A percentile compares a stretch with the other conserved stretches of the same genome.
These are phyloP conservation scores for Rhabdomys dilectus DNA, from an alignment of 2,113 vertebrate species.

Conservation along the genomic window DNA sequence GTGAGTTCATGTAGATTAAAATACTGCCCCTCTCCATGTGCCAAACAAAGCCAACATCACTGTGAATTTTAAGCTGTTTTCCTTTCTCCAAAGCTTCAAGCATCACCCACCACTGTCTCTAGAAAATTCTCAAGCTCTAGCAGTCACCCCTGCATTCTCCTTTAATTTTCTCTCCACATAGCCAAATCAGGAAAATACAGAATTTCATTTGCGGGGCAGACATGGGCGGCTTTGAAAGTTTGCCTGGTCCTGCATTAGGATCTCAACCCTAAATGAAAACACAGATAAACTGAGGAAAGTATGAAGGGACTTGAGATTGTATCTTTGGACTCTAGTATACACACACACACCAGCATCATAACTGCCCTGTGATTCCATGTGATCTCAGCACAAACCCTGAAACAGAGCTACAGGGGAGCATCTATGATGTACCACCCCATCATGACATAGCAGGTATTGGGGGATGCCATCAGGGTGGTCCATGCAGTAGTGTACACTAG, in stretches of 20 bases:
- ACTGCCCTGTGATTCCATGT: no score
- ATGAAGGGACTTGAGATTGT: fast-evolving
- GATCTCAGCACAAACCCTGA: background rate
- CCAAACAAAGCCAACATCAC: background rate
- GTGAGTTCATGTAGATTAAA: background rate
- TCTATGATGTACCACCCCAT: background rate
- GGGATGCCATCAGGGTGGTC: no score
- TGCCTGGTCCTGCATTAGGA: background rate
- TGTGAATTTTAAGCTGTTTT: background rate
- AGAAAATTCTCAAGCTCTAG: background rate
- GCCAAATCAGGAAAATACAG: background rate
- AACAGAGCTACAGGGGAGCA: background rate
- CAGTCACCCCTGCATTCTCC: background rate
- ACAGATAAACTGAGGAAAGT: background rate
- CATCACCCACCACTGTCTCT: background rate
- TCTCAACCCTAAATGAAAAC: background rate
- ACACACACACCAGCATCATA: background rate
- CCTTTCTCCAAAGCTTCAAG: background rate
- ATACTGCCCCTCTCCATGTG: background rate
- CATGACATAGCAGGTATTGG: background rate
- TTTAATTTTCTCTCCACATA: background rate
- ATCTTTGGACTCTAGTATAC: background rate
- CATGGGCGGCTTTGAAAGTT: background rate
- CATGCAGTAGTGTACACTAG: background rate
- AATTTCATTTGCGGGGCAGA: background rate